Base-by-base conservation (phyloP, 53 echinoderm and acorn worm species). In the Crossaster papposus region DNA sequence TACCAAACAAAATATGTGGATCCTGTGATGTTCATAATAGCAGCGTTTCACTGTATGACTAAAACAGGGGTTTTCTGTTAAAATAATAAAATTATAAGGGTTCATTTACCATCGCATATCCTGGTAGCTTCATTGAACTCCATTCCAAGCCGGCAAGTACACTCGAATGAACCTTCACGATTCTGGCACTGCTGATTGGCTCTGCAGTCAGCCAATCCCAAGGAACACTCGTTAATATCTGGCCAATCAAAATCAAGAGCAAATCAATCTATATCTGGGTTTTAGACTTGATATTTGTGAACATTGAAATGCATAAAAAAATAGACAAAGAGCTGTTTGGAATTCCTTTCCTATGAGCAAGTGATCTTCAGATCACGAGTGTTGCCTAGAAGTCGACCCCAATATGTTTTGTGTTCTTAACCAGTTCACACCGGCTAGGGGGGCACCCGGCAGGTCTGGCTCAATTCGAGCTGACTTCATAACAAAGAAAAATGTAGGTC, bases 161-260 rank as follows among this genome's bases (percentile, higher is more conserved):
- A 95, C 51, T 70, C 55, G 80, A 55, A 92, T 38, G 90, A 70
- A 15, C 93, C 93, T 4, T 89, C 82, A 0, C 64, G 65, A 53
- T 95, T 95, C 86, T 86, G 89, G 88, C 95, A 95, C 33, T 86
- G 50, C 64, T 95, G 93, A 79, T 91, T 89, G 30, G 54, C 30
- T 6, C 50, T 77, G 51, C 95, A 95, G 83, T 86, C 90, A 51
- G 86, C 83, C 37, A 63, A 32, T 78, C 95, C 95, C 15, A 85
- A 75, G 34, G 24, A 17, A 88, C 95, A 95, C 79, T 95, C 95
- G 90, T 95, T 88, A 29, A 93, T 70, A 79, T 95, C 95, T 95
- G 77, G 12, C n/a, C 24, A 63, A 55, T 72, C 29, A 81, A 88
- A 82, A 32, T 11, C 1, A 73, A 83, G 73, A 44, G 20, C 20